Conservation (phyloP, 2,888 invertebrate genomes). For the Dryadula phaetusa region DNA sequence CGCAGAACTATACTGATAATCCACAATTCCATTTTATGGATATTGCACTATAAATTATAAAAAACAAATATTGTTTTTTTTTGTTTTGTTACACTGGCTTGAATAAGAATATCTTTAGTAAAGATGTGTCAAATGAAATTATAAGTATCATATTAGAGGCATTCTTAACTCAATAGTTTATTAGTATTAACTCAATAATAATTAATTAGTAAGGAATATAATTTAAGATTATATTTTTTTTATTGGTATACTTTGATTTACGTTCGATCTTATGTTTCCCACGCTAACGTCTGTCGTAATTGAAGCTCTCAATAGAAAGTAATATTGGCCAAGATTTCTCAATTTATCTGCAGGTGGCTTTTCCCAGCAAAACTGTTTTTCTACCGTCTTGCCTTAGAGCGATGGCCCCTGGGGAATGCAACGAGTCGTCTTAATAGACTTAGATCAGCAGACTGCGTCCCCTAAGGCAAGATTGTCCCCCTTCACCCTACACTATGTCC, state of each 20-base stretch:
- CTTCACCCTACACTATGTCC: conserved; percentile 57
- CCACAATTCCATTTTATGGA: conserved; percentile 73
- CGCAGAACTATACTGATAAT: conserved; percentile 72
- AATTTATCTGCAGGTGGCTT: conserved; percentile 71
- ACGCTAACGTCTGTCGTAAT: conserved; percentile 25
- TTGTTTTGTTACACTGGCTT: conserved; percentile 9
- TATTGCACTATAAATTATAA: conserved; percentile 70
- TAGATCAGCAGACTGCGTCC: conserved; percentile 72
- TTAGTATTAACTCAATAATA: no score
- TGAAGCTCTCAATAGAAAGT: conserved; percentile 34
- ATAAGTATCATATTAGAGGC: conserved; percentile 1
- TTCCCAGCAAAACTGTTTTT: conserved; percentile 76
- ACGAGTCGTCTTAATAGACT: conserved; percentile 81
- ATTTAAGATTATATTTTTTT: not conserved
- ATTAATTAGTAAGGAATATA: not conserved
- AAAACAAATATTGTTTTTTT: conserved; percentile 45
- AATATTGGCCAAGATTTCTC: conserved; percentile 60
- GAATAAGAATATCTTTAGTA: not conserved
- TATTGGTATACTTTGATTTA: not conserved
- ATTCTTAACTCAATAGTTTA: not conserved
- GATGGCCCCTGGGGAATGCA: conserved; percentile 62
- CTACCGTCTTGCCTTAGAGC: conserved; percentile 66
- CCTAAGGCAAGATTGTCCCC: conserved; percentile 67
- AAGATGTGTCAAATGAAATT: conserved; percentile 18
- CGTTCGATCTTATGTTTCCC: conserved; percentile 9